A percentile compares a stretch with the other conserved stretches of the same genome.
These are phyloP conservation scores for Alectura lathami DNA, from an alignment of 2,113 vertebrate species.

Conservation along the genomic window DNA sequence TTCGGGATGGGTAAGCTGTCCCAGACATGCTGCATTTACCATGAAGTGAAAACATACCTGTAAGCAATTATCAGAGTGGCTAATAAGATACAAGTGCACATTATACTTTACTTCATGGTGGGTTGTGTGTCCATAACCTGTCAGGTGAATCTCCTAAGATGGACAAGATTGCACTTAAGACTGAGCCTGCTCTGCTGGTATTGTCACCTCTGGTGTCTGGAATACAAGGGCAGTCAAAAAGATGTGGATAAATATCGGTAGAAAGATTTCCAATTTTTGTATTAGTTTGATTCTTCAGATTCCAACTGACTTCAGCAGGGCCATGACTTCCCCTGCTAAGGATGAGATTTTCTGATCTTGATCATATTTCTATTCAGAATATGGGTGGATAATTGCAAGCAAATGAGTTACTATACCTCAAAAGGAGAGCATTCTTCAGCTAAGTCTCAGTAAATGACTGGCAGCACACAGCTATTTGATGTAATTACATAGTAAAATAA, in stretches of 20 bases:
- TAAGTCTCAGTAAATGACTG: background rate
- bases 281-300: background rate
- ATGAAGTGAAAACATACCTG: background rate
- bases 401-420: background rate
- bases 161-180: background rate
- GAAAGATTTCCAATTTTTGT: background rate
- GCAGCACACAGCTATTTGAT: background rate
- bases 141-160: background rate
- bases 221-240: background rate
- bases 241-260: background rate
- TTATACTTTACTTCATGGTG: background rate
- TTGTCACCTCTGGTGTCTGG: background rate
- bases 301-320: background rate
- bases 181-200: background rate
- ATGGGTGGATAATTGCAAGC: background rate
- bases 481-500: background rate
- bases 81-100: background rate
- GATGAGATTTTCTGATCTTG: background rate
- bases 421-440: background rate
- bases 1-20: background rate
- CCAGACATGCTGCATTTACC: constrained; percentile 3
- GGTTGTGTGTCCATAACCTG: background rate
- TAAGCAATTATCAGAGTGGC: background rate
- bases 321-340: background rate
- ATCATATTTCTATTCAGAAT: background rate